Evolutionary conservation across 2,113 vertebrate species (phyloP).

Genomic region (Nettapus auritus): DNA sequence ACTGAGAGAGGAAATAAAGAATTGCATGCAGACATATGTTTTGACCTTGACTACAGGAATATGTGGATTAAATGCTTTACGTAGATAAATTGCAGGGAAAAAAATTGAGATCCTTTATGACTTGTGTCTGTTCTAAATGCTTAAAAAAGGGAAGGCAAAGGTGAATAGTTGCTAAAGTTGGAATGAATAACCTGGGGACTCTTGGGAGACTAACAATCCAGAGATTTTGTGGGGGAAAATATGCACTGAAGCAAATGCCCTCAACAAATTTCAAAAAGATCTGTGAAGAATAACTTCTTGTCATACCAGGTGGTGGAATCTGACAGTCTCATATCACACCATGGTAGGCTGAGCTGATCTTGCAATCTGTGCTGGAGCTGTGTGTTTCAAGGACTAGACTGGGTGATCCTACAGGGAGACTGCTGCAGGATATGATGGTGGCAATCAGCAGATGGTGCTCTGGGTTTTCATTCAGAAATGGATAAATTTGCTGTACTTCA

Average conservation of each 20-base stretch:
- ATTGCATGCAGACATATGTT: background rate
- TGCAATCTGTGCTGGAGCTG: background rate
- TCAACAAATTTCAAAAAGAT: background rate
- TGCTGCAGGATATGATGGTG: background rate
- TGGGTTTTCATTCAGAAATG: background rate
- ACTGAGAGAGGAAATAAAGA: background rate
- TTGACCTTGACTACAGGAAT: background rate
- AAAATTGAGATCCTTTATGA: background rate
- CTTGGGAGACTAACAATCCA: background rate
- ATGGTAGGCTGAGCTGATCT: background rate
- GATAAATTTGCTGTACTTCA: background rate
- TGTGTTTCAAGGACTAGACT: background rate
- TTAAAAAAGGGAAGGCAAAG: background rate
- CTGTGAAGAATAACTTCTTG: background rate
- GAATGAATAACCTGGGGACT: background rate
- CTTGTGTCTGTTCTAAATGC: background rate
- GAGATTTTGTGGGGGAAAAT: background rate
- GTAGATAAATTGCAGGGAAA: background rate
- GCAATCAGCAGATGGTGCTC: background rate
- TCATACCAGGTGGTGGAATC: background rate
- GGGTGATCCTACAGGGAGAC: background rate
- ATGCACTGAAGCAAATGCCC: background rate
- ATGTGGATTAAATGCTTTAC: background rate
- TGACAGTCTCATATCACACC: background rate
- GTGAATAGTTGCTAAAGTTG: background rate